phyloP scores from a whole-genome alignment of 2,113 vertebrate species.

The Thalassoma bifasciatum region DNA sequence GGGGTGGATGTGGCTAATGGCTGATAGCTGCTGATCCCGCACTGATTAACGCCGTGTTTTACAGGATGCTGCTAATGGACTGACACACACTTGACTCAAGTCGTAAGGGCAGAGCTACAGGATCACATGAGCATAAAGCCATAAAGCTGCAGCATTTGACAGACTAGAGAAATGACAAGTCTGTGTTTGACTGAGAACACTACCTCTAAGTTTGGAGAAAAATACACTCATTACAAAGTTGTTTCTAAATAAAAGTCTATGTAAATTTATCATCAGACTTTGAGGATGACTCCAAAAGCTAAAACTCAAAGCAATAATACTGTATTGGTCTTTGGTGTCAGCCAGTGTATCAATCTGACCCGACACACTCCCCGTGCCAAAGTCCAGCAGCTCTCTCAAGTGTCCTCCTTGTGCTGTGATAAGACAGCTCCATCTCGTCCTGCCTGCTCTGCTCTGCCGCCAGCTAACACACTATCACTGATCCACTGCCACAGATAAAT shows the following conservation, averaged over 20 bases:
- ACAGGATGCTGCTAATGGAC: slow-evolving; percentile 60
- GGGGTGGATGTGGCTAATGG: slow-evolving; percentile 60
- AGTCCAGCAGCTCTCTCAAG: slow-evolving; percentile 45
- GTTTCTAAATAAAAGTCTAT: no score
- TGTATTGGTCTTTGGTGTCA: neutral
- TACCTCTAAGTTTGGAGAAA: no score
- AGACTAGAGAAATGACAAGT: no score
- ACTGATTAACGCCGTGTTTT: slow-evolving; percentile 60
- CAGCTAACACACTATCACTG: slow-evolving; percentile 70
- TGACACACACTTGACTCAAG: slow-evolving; percentile 16
- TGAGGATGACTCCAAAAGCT: no score
- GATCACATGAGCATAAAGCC: neutral
- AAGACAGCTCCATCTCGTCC: slow-evolving; percentile 47
- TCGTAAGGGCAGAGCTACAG: slow-evolving; percentile 21
- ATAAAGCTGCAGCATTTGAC: no score
- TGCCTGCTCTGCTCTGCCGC: slow-evolving; percentile 59
- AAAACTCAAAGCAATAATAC: neutral
- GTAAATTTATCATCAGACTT: no score
- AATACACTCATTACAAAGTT: no score
- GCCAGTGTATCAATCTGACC: neutral
- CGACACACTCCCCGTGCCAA: neutral
- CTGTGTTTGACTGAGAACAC: no score
- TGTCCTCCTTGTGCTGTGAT: slow-evolving; percentile 54
- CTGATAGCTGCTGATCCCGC: slow-evolving; percentile 68
- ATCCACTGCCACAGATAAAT: slow-evolving; percentile 65